These are phyloP conservation scores for Heliconius ismenius DNA, from an alignment of 2,888 invertebrate genomes.

Conservation along the genomic window DNA sequence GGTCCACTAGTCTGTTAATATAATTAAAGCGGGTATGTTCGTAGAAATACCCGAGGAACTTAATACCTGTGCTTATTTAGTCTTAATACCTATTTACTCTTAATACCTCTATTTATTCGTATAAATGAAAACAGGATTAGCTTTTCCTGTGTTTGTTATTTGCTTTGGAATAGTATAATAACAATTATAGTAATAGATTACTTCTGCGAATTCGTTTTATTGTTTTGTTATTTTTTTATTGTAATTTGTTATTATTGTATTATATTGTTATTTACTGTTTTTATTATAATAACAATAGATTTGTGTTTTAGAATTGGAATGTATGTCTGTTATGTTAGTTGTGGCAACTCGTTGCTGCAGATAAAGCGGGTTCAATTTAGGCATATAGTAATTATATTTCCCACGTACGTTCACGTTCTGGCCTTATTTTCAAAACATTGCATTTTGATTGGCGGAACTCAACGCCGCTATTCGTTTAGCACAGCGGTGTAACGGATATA, in stretches of 20 bases:
- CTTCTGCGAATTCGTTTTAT: conserved; percentile 20
- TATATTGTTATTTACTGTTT: not conserved
- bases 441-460: too few relatives aligned
- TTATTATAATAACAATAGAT: not conserved
- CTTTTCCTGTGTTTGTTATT: conserved; percentile 36
- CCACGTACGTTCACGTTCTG: too few relatives aligned
- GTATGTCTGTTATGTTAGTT: too few relatives aligned
- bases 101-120: conserved; percentile 12
- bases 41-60: conserved; percentile 7
- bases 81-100: too few relatives aligned
- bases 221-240: not conserved
- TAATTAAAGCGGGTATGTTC: conserved; percentile 22
- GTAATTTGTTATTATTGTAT: not conserved
- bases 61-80: conserved; percentile 1
- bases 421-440: too few relatives aligned
- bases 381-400: too few relatives aligned
- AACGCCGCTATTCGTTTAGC: too few relatives aligned
- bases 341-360: too few relatives aligned
- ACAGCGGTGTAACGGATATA: too few relatives aligned
- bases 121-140: conserved; percentile 28
- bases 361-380: too few relatives aligned
- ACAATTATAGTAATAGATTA: conserved; percentile 22
- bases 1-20: conserved; percentile 14
- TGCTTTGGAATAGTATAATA: conserved; percentile 28
- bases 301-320: too few relatives aligned